These are phyloP conservation scores for Tolmerus cingulatus DNA, from an alignment of 2,888 invertebrate species.

Conservation along the genomic window DNA sequence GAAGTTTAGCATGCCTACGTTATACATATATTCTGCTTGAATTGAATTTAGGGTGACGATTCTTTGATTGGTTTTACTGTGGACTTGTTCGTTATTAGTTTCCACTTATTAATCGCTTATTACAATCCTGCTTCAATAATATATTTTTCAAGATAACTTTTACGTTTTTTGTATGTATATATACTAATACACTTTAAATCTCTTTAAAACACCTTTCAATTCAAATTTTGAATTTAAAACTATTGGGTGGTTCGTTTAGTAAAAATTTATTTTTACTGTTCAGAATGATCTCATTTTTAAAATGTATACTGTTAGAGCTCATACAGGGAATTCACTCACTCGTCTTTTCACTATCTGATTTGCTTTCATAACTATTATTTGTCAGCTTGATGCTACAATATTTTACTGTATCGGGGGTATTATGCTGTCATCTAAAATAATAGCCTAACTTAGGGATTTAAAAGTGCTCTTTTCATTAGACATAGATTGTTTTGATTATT, in stretches of 20 bases:
- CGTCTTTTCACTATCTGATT: neutral
- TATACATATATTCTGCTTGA: neutral
- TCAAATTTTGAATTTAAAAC: neutral
- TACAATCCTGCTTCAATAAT: neutral
- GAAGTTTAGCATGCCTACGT: neutral
- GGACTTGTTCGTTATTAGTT: neutral
- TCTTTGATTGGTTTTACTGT: neutral
- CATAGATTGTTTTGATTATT: too few relatives aligned
- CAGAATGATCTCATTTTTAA: neutral
- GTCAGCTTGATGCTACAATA: neutral
- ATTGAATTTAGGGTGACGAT: neutral
- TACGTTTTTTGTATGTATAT: neutral
- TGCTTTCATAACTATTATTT: neutral
- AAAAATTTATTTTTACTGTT: neutral
- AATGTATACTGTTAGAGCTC: neutral
- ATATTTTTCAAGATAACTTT: neutral
- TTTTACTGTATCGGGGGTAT: neutral
- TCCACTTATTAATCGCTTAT: neutral
- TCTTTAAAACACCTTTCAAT: neutral
- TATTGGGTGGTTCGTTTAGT: neutral
- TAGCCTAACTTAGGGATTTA: too few relatives aligned
- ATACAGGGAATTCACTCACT: neutral
- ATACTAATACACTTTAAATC: neutral
- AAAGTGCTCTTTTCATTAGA: neutral
- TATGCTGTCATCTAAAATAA: too few relatives aligned